A percentile compares a stretch with the other conserved stretches of the same genome.
phyloP scores from a whole-genome alignment of 2,797 vertebrate species.

The Chloroceryle amazona region DNA sequence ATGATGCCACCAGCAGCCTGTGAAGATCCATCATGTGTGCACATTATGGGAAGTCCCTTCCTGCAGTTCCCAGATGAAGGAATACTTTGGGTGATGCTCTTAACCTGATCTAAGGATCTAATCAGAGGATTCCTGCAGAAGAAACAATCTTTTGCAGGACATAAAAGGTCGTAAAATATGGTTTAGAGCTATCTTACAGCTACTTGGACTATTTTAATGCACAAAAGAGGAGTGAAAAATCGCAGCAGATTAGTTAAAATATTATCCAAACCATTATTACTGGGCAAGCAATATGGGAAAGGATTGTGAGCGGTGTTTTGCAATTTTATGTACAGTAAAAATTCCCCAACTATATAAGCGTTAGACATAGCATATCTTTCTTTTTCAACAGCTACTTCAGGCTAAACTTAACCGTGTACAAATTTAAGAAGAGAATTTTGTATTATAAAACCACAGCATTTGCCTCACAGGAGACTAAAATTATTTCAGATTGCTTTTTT shows the following conservation, averaged over 20 bases:
- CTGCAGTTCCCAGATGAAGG: not conserved
- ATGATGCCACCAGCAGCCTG: not conserved
- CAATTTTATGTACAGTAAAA: not conserved
- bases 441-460: not conserved
- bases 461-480: not conserved
- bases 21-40: not conserved
- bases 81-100: not conserved
- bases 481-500: constrained; percentile 7
- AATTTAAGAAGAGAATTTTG: not conserved
- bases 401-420: not conserved
- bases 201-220: not conserved
- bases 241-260: not conserved
- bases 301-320: not conserved
- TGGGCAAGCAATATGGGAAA: not conserved
- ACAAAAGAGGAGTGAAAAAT: not conserved
- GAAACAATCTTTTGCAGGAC: not conserved
- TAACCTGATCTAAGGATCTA: not conserved
- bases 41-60: not conserved
- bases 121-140: not conserved
- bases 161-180: not conserved
- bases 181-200: not conserved
- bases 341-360: not conserved
- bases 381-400: not conserved
- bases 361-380: not conserved
- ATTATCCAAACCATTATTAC: not conserved